Percentiles rank a stretch among this genome's conserved stretches.
Evolutionary conservation across 2,888 invertebrate genomes (phyloP).

Genomic region (Latheticus oryzae): DNA sequence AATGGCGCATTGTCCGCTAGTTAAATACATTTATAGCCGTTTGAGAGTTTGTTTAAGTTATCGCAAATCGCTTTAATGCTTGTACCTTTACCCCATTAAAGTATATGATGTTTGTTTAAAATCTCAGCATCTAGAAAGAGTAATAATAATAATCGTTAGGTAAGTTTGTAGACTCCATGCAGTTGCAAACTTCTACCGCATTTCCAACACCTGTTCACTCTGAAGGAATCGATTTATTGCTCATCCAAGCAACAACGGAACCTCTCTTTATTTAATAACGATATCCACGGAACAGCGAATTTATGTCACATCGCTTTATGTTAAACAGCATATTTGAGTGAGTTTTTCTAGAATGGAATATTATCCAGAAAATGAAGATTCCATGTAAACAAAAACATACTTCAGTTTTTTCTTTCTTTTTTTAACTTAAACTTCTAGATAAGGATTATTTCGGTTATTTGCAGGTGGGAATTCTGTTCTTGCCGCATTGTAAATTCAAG

Average conservation of each 20-base stretch:
- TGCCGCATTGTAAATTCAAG: slow-evolving; percentile 24
- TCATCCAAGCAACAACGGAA: slow-evolving; percentile 31
- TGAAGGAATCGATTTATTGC: slow-evolving; percentile 40
- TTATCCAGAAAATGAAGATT: slow-evolving; percentile 18
- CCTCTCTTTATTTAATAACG: slow-evolving; percentile 35
- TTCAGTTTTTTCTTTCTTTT: too few relatives aligned
- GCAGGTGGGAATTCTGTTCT: too few relatives aligned
- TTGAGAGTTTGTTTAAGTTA: too few relatives aligned
- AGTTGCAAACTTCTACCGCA: slow-evolving; percentile 41
- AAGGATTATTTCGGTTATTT: too few relatives aligned
- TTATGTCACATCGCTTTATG: slow-evolving; percentile 36
- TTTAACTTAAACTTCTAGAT: too few relatives aligned
- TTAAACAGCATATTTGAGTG: slow-evolving; percentile 26
- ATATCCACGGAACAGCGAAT: slow-evolving; percentile 34
- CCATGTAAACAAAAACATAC: too few relatives aligned
- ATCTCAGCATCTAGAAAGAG: slow-evolving; percentile 37
- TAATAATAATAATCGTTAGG: slow-evolving; percentile 43
- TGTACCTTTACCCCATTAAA: slow-evolving; percentile 16
- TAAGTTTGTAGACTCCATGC: slow-evolving; percentile 35
- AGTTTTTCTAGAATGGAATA: slow-evolving; percentile 18
- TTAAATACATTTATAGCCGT: too few relatives aligned
- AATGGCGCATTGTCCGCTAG: too few relatives aligned
- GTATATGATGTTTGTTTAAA: slow-evolving; percentile 36
- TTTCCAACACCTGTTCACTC: slow-evolving; percentile 40
- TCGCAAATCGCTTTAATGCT: slow-evolving; percentile 30